phyloP scores from a whole-genome alignment of 2,113 vertebrate species.

The Hypomesus transpacificus region DNA sequence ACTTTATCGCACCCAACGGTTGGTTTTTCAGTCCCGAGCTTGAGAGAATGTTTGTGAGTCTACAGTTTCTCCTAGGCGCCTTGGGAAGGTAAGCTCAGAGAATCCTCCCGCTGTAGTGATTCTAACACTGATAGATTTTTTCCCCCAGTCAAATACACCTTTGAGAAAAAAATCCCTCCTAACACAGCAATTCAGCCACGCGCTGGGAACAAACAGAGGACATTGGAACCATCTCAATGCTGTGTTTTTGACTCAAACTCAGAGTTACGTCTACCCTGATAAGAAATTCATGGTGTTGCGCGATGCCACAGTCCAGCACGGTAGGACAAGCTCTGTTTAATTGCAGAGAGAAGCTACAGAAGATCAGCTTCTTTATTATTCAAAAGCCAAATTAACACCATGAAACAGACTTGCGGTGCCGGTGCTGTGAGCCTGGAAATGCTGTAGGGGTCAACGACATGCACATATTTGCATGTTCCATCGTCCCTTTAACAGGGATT shows the following conservation, averaged over 20 bases:
- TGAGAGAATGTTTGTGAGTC: background rate
- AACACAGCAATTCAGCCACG: background rate
- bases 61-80: background rate
- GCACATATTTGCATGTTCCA: conserved; percentile 57
- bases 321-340: conserved; percentile 22
- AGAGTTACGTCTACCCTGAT: background rate
- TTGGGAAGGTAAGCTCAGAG: conserved; percentile 2
- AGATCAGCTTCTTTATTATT: conserved; percentile 39
- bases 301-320: conserved; percentile 4
- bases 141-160: conserved; percentile 17
- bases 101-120: background rate
- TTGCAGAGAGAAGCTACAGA: conserved; percentile 25
- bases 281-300: conserved; percentile 12
- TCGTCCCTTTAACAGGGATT: conserved; percentile 39
- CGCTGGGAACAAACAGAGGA: background rate
- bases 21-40: background rate
- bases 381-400: conserved; percentile 43
- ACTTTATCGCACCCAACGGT: conserved; percentile 15
- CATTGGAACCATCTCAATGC: background rate
- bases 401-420: conserved; percentile 30
- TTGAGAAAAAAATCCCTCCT: background rate
- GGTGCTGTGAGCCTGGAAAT: conserved; percentile 5
- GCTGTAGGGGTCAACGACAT: conserved; percentile 54
- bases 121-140: conserved; percentile 22
- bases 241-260: background rate